phyloP scores from a whole-genome alignment of 2,113 vertebrate species.

The Hypanus sabinus region DNA sequence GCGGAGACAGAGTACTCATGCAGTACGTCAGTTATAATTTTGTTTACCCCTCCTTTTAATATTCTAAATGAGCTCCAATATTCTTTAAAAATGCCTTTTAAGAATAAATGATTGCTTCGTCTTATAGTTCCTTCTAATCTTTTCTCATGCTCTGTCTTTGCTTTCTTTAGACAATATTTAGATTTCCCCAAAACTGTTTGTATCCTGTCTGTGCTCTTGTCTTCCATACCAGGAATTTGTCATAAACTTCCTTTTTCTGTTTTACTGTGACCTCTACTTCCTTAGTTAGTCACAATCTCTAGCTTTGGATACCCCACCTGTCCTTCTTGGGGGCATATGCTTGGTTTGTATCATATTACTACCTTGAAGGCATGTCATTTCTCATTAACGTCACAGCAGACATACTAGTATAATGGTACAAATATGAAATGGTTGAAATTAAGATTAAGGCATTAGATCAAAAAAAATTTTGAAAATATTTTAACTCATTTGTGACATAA shows the following conservation, averaged over 20 bases:
- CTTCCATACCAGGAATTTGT: not conserved
- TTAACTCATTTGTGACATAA: not conserved
- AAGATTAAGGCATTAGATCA: not conserved
- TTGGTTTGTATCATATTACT: not conserved
- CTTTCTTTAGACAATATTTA: not conserved
- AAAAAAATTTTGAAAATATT: not conserved
- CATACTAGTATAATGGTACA: not conserved
- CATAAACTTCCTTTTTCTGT: not conserved
- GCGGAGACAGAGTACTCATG: not conserved
- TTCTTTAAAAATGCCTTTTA: not conserved
- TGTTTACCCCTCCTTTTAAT: no score
- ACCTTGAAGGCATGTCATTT: not conserved
- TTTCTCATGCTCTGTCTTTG: not conserved
- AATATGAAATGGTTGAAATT: not conserved
- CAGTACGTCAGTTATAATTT: no score
- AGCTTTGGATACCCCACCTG: not conserved
- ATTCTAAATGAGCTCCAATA: not conserved
- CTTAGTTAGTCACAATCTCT: not conserved
- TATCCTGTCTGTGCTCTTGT: not conserved
- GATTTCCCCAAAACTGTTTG: not conserved
- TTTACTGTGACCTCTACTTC: not conserved
- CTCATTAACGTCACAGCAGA: not conserved
- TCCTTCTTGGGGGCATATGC: not conserved
- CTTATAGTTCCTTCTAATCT: not conserved
- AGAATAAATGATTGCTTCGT: not conserved